phyloP scores from a whole-genome alignment of 2,797 vertebrate species.

The Paguma larvata region DNA sequence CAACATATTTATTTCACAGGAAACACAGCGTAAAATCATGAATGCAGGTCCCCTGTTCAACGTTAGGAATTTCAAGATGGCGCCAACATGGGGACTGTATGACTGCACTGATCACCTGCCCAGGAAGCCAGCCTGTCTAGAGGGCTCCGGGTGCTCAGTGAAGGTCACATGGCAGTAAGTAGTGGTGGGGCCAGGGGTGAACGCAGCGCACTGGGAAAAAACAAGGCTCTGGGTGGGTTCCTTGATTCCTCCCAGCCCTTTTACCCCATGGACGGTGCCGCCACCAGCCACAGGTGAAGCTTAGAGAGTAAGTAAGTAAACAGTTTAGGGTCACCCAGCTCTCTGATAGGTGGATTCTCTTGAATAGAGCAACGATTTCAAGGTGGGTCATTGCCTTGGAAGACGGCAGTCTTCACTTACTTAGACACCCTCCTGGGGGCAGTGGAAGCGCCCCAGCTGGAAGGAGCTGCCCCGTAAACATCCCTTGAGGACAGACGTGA shows the following conservation, averaged over 20 bases:
- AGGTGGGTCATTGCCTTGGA: background rate
- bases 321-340: background rate
- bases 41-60: rapidly evolving
- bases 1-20: background rate
- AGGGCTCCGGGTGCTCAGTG: background rate
- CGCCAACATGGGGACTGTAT: rapidly evolving
- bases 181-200: background rate
- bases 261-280: rapidly evolving
- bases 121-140: rapidly evolving
- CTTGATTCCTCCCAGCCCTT: background rate
- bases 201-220: rapidly evolving
- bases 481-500: no score
- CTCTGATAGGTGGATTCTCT: background rate
- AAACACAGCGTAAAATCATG: no score
- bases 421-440: background rate
- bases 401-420: background rate
- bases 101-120: rapidly evolving
- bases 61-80: background rate
- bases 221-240: background rate
- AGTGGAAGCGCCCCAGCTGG: background rate
- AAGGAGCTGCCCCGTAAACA: background rate
- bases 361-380: background rate
- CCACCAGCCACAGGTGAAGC: background rate
- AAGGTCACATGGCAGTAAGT: rapidly evolving
- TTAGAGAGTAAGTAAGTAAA: background rate